Percentiles rank a stretch among this genome's conserved stretches.
These are phyloP conservation scores for Sinocyclocheilus maitianheensis DNA, from an alignment of 2,113 vertebrate genomes.

Conservation along the genomic window DNA sequence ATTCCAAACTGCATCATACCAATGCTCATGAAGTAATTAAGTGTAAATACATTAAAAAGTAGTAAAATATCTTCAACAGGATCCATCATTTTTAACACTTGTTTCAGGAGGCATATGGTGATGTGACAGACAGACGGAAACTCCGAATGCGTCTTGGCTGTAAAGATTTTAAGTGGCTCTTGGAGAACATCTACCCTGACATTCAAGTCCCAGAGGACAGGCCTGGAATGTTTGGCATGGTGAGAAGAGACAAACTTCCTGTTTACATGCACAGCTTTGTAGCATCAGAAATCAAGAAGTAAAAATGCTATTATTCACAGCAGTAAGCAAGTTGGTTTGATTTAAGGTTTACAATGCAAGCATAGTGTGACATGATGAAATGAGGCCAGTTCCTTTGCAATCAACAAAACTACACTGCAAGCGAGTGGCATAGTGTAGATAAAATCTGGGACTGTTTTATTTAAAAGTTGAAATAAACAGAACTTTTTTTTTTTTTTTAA, in stretches of 20 bases:
- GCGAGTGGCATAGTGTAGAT: background rate
- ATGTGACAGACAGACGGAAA: constrained; percentile 84
- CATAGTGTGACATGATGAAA: background rate
- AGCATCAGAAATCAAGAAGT: background rate
- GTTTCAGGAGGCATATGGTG: constrained; percentile 89
- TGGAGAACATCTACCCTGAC: constrained; percentile 92
- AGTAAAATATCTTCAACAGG: background rate
- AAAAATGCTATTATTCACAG: background rate
- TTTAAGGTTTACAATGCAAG: background rate
- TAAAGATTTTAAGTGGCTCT: constrained; percentile 91
- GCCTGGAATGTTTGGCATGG: constrained; percentile 94
- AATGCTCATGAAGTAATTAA: too few relatives aligned
- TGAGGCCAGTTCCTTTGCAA: background rate
- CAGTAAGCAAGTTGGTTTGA: background rate
- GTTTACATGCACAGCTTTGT: background rate
- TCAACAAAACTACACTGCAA: background rate
- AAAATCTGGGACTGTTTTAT: too few relatives aligned
- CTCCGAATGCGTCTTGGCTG: constrained; percentile 85
- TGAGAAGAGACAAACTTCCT: constrained; percentile 59
- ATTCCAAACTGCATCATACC: background rate
- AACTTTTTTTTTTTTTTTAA: too few relatives aligned
- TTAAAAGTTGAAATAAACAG: too few relatives aligned
- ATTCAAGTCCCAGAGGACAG: constrained; percentile 86
- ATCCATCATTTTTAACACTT: too few relatives aligned
- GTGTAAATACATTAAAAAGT: background rate